Conservation (phyloP, 2,797 vertebrate species). For the Mareca penelope region DNA sequence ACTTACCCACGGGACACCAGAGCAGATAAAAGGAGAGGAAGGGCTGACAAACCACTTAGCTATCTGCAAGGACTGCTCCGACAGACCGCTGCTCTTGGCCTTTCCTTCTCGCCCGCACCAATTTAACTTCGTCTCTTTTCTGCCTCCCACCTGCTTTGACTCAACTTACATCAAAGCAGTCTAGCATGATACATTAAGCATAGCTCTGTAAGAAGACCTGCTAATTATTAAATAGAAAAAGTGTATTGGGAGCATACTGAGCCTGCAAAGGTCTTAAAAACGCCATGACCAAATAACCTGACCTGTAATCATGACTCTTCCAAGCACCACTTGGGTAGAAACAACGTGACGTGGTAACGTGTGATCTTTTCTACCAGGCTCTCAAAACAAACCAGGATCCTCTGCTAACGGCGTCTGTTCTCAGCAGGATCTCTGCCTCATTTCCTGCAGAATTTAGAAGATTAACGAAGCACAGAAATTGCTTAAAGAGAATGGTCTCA, state of each 20-base stretch:
- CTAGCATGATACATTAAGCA: not conserved
- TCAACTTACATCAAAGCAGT: not conserved
- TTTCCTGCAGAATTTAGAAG: slow-evolving; percentile 38
- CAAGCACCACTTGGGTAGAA: not conserved
- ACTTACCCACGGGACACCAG: not conserved
- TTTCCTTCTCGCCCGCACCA: not conserved
- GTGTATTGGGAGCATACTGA: not conserved
- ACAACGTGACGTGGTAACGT: fast-evolving
- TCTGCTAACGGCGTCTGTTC: not conserved
- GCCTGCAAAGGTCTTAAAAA: not conserved
- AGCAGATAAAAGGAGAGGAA: not conserved
- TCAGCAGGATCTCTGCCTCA: slow-evolving; percentile 39
- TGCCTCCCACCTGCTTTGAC: slow-evolving; percentile 11
- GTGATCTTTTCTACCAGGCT: not conserved
- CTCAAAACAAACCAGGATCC: not conserved
- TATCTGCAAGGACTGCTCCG: not conserved
- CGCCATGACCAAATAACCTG: not conserved
- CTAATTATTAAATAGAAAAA: not conserved
- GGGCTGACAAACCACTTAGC: not conserved
- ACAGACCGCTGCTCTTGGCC: slow-evolving; percentile 1
- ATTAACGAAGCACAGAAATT: slow-evolving; percentile 35
- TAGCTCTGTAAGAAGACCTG: not conserved
- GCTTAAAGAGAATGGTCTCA: not conserved
- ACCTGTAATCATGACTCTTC: not conserved
- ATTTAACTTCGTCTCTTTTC: not conserved